Conservation (phyloP, 2,797 vertebrate genomes). For the Periophthalmus magnuspinnatus region DNA sequence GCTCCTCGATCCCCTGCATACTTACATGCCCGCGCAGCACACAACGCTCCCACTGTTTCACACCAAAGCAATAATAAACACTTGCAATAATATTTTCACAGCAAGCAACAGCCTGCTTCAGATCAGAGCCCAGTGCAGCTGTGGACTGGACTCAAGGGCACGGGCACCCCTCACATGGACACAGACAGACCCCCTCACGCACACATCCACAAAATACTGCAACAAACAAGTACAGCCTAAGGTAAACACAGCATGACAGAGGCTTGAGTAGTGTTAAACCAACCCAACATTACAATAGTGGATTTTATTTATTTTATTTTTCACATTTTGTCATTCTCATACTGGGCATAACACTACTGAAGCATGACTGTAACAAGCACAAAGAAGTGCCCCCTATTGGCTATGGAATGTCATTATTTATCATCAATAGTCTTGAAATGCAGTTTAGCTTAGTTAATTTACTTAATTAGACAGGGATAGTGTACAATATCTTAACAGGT, state of each 20-base stretch:
- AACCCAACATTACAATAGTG: neutral
- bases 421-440: neutral
- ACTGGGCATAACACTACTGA: neutral
- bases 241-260: neutral
- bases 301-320: neutral
- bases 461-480: neutral
- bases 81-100: slow-evolving; percentile 87
- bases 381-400: slow-evolving; percentile 53
- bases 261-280: neutral
- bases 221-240: slow-evolving; percentile 4
- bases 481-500: neutral
- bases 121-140: slow-evolving; percentile 77
- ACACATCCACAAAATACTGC: slow-evolving; percentile 21
- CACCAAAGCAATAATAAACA: slow-evolving; percentile 85
- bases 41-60: slow-evolving; percentile 83
- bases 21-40: slow-evolving; percentile 55
- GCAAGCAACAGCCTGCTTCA: slow-evolving; percentile 80
- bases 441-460: neutral
- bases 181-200: slow-evolving; percentile 32
- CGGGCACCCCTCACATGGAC: slow-evolving; percentile 36
- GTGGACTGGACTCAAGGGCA: slow-evolving; percentile 51
- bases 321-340: neutral
- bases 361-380: neutral
- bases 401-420: neutral
- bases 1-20: slow-evolving; percentile 35